Evolutionary conservation across 2,888 invertebrate genomes (phyloP), one percentile per base, ranked within the genome.

Genomic region (Capitulum mitella): DNA sequence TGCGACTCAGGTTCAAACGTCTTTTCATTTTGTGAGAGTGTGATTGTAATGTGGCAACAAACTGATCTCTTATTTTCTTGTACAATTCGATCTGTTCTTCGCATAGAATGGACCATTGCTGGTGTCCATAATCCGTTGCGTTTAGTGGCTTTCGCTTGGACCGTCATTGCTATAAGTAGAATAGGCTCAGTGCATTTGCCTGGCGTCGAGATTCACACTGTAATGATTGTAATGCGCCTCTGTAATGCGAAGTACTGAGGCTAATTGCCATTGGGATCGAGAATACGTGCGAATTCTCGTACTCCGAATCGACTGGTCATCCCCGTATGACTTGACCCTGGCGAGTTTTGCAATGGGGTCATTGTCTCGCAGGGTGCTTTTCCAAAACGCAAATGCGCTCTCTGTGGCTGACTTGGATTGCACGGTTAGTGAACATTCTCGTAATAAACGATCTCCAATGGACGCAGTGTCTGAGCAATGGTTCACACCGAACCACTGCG

Each of bases 1-100:
- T 37, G 70, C 70, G 70, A 70, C 70, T 70, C 70, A 70, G 70
- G 70, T 70, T 70, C 34, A 70, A 16, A 70, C 37, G 70, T 70
- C 37, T 70, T 37, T 70, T 70, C 70, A 70, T 70, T 70, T 70
- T 61, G 70, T 6, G 70, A 22, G 70, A 34, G 37, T 70, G 70
- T 22, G 14, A 32, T 37, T 70, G 32, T 22, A 5, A 22, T 70
- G 70, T 26, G 10, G 3, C 34, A 12, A 16, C 70, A 37, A 34
- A 12, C 19, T 37, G 70, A 16, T 70, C 70, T 70, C 37, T 70
- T 37, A 70, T 37, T 34, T 70, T 70, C 61, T 70, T 70, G 37
- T 70, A 26, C 34, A 37, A 8, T 3, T 5, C 8, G 37, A 37
- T 26, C 37, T 70, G 37, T 26, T 70, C 37, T 70, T 32, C 37